phyloP scores from a whole-genome alignment of 2,113 vertebrate species.

The Nyctereutes procyonoides region DNA sequence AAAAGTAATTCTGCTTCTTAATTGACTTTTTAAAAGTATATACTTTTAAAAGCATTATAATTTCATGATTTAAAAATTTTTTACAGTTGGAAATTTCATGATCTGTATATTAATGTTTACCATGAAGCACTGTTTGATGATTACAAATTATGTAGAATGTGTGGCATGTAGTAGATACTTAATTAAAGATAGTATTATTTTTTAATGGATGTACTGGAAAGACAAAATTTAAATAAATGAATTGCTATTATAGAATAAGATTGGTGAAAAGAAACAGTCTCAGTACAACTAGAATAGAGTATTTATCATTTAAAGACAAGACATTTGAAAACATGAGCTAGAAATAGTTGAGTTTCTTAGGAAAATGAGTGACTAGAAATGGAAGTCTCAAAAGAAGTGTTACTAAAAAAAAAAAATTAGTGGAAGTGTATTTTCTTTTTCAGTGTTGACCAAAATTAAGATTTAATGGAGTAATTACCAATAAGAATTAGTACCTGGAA shows the following conservation, averaged over 20 bases:
- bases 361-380: not conserved
- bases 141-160: slow-evolving; percentile 37
- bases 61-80: slow-evolving; percentile 22
- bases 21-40: slow-evolving; percentile 36
- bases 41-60: not conserved
- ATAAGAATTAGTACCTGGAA: not conserved
- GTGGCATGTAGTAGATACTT: not conserved
- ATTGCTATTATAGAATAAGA: slow-evolving; percentile 18
- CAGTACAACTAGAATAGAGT: not conserved
- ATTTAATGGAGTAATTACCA: slow-evolving; percentile 41
- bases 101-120: slow-evolving; percentile 19
- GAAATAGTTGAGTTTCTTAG: not conserved
- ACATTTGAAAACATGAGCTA: not conserved
- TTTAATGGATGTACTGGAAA: slow-evolving; percentile 9
- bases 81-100: not conserved
- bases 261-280: not conserved
- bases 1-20: slow-evolving; percentile 34
- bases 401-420: not conserved
- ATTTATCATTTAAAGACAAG: slow-evolving; percentile 32
- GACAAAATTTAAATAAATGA: not conserved
- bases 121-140: not conserved
- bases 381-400: slow-evolving; percentile 25
- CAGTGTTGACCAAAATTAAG: slow-evolving; percentile 35
- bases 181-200: slow-evolving; percentile 7
- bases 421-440: not conserved